Conservation (phyloP, 2,888 invertebrate species). For the Dascillus cervinus region DNA sequence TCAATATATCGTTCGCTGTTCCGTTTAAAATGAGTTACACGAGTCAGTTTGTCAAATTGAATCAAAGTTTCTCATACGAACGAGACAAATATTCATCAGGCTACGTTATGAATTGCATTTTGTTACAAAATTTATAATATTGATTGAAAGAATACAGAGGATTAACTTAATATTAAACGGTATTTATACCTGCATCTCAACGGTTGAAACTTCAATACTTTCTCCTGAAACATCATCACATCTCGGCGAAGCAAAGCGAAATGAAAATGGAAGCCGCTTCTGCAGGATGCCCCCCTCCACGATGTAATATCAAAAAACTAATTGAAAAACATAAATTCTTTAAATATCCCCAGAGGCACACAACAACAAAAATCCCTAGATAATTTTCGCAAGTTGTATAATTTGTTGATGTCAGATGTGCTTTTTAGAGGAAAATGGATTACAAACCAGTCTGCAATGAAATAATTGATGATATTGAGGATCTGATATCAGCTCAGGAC, state of each 20-base stretch:
- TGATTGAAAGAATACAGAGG: background rate
- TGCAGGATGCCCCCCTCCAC: too few species aligned
- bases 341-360: background rate
- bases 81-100: conserved; percentile 20
- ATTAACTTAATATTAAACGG: background rate
- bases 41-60: conserved; percentile 5
- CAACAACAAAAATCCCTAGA: conserved; percentile 1
- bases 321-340: background rate
- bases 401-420: background rate
- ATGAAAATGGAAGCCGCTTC: too few species aligned
- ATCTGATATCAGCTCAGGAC: conserved; percentile 72
- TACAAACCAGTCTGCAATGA: conserved; percentile 46
- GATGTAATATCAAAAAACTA: background rate
- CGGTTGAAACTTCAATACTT: too few species aligned
- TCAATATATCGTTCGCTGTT: too few species aligned
- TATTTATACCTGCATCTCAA: background rate
- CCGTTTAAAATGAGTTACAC: too few species aligned
- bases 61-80: conserved; percentile 22
- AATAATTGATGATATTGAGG: conserved; percentile 77
- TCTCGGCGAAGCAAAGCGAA: too few species aligned
- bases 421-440: conserved; percentile 3
- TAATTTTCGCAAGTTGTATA: background rate
- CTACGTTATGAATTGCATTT: background rate
- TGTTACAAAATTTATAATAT: background rate
- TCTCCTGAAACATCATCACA: too few species aligned